A percentile compares a stretch with the other conserved stretches of the same genome.
Conservation (phyloP, 2,113 vertebrate genomes). For the Cyphomyrus discorhynchus region DNA sequence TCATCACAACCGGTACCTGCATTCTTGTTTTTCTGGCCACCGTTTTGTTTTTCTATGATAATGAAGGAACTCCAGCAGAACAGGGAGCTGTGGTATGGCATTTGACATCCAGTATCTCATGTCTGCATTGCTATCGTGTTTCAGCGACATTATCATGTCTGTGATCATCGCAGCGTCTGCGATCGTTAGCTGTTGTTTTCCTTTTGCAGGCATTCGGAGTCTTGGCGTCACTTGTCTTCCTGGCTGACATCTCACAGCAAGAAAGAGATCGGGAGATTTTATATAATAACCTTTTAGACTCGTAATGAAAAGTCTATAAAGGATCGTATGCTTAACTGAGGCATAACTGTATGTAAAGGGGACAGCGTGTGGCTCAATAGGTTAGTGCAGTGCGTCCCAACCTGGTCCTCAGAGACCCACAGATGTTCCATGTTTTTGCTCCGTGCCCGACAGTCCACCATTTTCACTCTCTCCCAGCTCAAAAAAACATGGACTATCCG, state of each 20-base stretch:
- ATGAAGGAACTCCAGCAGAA: constrained; percentile 35
- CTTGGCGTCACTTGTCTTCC: not conserved
- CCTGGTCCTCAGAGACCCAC: not conserved
- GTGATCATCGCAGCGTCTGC: not conserved
- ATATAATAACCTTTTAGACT: not conserved
- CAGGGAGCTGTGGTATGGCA: constrained; percentile 54
- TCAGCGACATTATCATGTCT: not conserved
- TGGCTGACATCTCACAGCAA: not conserved
- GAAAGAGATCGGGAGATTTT: not conserved
- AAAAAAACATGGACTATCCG: not conserved
- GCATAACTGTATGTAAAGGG: not conserved
- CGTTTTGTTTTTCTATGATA: constrained; percentile 43
- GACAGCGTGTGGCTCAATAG: not conserved
- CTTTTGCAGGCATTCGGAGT: not conserved
- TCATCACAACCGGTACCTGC: constrained; percentile 23
- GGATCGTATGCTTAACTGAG: not conserved
- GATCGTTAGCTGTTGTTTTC: not conserved
- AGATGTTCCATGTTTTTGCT: not conserved
- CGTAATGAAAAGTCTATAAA: too few species aligned
- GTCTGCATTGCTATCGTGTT: not conserved
- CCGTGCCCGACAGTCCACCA: not conserved
- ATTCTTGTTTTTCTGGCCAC: constrained; percentile 49
- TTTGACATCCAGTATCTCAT: not conserved
- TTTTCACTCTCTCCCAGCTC: not conserved
- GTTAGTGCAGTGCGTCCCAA: not conserved